Evolutionary conservation across 2,888 invertebrate genomes (phyloP), one percentile per base, ranked within the genome.

Genomic region (Coecobrya sp.): DNA sequence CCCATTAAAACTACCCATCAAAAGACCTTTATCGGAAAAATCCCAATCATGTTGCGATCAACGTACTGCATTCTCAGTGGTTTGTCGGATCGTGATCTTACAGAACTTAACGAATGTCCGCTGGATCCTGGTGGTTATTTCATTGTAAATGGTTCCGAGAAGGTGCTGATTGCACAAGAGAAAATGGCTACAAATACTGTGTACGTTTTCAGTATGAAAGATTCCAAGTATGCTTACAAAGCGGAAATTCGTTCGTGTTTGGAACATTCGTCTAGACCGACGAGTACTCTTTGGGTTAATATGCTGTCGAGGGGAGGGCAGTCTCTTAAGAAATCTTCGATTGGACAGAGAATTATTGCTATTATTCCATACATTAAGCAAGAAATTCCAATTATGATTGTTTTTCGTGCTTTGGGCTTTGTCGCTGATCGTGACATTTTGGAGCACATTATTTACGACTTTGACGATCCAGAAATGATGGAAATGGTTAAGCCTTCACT

Each of bases 391-490:
- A 99, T 99, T 91, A 99, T 99, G 98, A 99, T 99, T 95, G 99
- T 99, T 0, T 99, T 99, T 96, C 97, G 99, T 95, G 99, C 99
- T n/a, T 96, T 99, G 92, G 99, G 99, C 52, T 99, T 99, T 96
- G 99, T 99, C 68, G 99, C 99, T 10, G 99, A 99, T 96, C 97
- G 99, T 95, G 99, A 99, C 96, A 99, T 99, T 95, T 96, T 99
- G 27, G 99, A 99, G 95, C 99, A 99, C 95, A 99, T 99, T 93
- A 99, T 99, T 95, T 99, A 99, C 96, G 99, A 99, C 95, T 99
- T 99, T 96, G 99, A 99, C 96, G 99, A 99, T 96, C 99, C 99
- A 8, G 99, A 99, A 96, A 99, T 99, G 99, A 99, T 99, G 99
- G 99, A 99, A 97, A 99, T 99, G 99, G 99, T 99, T 0, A 99